These are phyloP conservation scores for Drosophila pallidifrons DNA, from an alignment of 1,140 invertebrate genomes.

Conservation along the genomic window DNA sequence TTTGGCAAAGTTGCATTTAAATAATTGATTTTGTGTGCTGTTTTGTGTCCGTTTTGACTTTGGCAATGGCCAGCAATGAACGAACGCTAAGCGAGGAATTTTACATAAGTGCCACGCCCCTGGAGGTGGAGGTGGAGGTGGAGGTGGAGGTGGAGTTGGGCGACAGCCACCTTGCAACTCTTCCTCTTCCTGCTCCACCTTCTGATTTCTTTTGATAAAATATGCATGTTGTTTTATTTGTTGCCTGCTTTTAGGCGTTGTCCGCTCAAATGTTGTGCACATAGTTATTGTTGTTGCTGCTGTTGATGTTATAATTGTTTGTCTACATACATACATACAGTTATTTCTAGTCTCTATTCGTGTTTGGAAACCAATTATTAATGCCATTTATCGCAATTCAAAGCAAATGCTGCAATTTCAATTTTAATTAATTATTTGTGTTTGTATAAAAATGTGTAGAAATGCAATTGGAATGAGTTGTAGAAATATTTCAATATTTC, in stretches of 20 bases:
- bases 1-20: slow-evolving; percentile 59
- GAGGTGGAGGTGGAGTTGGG: no score
- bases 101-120: slow-evolving; percentile 10
- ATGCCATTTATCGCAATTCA: no score
- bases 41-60: slow-evolving; percentile 21
- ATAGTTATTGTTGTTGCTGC: neutral
- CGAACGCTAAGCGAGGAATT: neutral
- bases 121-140: no score
- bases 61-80: neutral
- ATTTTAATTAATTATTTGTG: no score
- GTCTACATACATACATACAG: slow-evolving; percentile 13
- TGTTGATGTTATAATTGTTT: slow-evolving; percentile 3
- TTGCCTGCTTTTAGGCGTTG: slow-evolving; percentile 46
- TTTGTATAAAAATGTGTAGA: no score
- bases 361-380: no score
- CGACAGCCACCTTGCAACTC: neutral
- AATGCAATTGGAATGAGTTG: no score
- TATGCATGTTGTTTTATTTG: slow-evolving; percentile 36
- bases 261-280: neutral
- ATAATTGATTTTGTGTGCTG: slow-evolving; percentile 67
- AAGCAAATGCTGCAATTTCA: no score
- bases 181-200: neutral
- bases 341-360: neutral
- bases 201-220: slow-evolving; percentile 32
- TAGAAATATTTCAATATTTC: no score